Evolutionary conservation across 2,113 vertebrate species (phyloP).

Genomic region (Pontoporia blainvillei): DNA sequence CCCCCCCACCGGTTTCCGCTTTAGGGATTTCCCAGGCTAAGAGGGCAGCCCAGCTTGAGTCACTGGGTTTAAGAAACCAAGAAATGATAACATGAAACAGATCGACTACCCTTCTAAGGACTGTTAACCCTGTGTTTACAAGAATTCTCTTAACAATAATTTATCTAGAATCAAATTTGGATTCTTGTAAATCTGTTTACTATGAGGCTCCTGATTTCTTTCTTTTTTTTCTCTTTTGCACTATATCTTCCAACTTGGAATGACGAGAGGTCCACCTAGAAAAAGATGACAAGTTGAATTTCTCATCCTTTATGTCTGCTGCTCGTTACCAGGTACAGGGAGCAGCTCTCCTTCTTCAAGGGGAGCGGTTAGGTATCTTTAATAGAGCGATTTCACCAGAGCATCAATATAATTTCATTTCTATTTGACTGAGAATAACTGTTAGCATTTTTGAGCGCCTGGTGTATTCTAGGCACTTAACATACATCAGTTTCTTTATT

Average conservation of each 20-base stretch:
- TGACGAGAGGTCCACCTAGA: neutral
- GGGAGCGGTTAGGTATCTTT: neutral
- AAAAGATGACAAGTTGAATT: neutral
- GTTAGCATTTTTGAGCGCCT: neutral
- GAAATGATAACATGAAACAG: constrained; percentile 33
- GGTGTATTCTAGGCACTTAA: neutral
- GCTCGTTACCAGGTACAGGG: neutral
- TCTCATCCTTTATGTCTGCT: neutral
- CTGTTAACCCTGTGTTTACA: constrained; percentile 36
- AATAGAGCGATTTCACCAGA: neutral
- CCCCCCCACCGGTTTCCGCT: constrained; percentile 27
- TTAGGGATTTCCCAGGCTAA: constrained; percentile 66
- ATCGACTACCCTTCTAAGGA: neutral
- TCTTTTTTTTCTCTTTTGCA: neutral
- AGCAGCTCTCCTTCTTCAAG: neutral
- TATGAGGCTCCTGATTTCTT: neutral
- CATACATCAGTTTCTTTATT: neutral
- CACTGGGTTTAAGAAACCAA: constrained; percentile 46
- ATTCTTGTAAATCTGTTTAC: neutral
- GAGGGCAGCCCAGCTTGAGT: constrained; percentile 56
- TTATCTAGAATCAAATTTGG: neutral
- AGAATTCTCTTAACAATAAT: neutral
- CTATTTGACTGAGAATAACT: constrained; percentile 4
- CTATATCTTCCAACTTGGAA: neutral
- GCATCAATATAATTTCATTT: neutral